Evolutionary conservation across 2,797 vertebrate genomes (phyloP), one percentile per base, ranked within the genome.

Genomic region (Adrianichthys oophorus): DNA sequence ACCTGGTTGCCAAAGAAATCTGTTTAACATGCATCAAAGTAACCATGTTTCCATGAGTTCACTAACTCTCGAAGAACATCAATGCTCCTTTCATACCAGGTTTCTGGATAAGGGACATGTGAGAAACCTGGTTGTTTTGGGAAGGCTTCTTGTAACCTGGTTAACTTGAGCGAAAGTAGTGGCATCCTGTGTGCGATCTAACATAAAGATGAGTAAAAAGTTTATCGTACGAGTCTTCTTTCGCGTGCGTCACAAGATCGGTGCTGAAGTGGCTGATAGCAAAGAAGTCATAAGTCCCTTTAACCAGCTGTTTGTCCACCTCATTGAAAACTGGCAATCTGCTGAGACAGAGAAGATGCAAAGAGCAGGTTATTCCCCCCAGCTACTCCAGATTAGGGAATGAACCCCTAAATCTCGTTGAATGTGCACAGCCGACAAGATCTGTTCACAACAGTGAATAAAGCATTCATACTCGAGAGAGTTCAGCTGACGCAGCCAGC

Each of bases 191-290:
- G 41, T 16, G 4, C 41, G 4, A 43, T 43, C 41, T 16, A 48
- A 41, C 7, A 5, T 14, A 18, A 26, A 44, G 2, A 19, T 1
- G 13, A 10, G 7, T 7, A 29, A 50, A 15, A 43, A 4, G 40
- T 3, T 16, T 26, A 41, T 66, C 85, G 77, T 75, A 91, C 90
- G 82, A 71, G 80, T 95, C 92, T 71, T 98, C 95, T 56, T 93
- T 94, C 67, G 94, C 94, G 41, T 94, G 94, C 15, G 94, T 93
- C 40, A 96, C 96, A 4, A 98, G 91, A 32, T 92, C 87, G 48
- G 97, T 96, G 37, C 94, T 97, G 76, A 95, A 98, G 82, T 99
- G 98, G 78, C 94, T 96, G 24, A 99, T 77, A 10, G 95, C 97
- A 59, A 99, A 93, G 82, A 99, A 99, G 83, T 99, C 98, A 42